Evolutionary conservation across 2,113 vertebrate genomes (phyloP).

Genomic region (Albula goreensis): DNA sequence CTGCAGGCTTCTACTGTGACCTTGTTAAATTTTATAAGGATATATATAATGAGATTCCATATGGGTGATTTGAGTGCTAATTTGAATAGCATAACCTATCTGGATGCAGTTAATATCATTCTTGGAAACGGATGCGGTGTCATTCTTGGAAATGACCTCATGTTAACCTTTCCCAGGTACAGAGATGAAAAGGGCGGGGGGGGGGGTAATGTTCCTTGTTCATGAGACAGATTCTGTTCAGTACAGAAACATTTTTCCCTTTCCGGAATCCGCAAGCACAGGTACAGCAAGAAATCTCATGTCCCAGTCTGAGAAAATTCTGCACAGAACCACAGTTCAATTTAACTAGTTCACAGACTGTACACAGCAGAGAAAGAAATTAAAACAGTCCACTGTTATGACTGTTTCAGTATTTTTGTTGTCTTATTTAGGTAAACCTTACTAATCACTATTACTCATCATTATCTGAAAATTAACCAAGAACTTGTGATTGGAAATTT

Average conservation of each 20-base stretch:
- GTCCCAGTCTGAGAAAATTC: neutral
- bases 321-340: neutral
- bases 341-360: neutral
- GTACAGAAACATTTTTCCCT: neutral
- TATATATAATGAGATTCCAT: neutral
- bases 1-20: neutral
- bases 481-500: no score
- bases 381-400: neutral
- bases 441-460: no score
- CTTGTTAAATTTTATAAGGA: neutral
- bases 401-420: neutral
- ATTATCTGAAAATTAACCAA: no score
- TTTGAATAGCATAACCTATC: neutral
- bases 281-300: neutral
- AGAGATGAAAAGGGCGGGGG: neutral
- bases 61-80: neutral
- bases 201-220: slow-evolving; percentile 1
- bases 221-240: neutral
- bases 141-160: neutral
- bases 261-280: slow-evolving; percentile 6
- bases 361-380: no score
- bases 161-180: neutral
- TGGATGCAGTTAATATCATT: neutral
- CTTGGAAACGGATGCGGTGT: no score
- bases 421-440: neutral